Evolutionary conservation across 2,797 vertebrate genomes (phyloP).

Genomic region (Gorsachius magnificus): DNA sequence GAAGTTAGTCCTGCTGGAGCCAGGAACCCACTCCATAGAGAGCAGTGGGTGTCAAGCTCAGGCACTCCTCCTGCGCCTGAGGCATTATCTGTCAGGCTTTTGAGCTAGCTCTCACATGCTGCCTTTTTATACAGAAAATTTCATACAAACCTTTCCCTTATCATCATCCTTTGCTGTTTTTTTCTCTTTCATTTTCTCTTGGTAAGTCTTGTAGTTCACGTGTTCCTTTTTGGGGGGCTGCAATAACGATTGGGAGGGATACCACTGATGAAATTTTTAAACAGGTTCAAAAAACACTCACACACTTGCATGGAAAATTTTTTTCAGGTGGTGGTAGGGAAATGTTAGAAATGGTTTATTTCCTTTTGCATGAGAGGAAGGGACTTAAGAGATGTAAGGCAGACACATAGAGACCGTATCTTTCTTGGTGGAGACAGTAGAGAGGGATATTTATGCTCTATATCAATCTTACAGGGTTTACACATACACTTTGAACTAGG

Average conservation of each 20-base stretch:
- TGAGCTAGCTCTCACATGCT: background rate
- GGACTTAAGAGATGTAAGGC: background rate
- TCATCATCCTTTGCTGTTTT: conserved; percentile 77
- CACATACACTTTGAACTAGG: background rate
- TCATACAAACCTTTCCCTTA: conserved; percentile 76
- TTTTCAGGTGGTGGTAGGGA: background rate
- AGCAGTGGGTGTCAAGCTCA: background rate
- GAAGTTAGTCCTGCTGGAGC: background rate
- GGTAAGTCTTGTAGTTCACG: conserved; percentile 89
- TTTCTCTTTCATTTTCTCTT: conserved; percentile 85
- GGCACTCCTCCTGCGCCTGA: background rate
- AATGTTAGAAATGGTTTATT: background rate
- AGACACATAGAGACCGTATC: accelerated
- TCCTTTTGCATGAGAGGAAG: background rate
- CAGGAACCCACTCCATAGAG: background rate
- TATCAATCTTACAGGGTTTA: background rate
- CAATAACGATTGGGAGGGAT: conserved; percentile 1
- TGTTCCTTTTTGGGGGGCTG: conserved; percentile 89
- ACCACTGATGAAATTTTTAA: background rate
- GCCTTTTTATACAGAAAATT: background rate
- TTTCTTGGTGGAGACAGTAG: background rate
- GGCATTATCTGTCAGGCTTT: background rate
- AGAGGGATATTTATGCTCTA: background rate
- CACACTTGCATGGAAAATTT: background rate
- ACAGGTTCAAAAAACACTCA: background rate